Conservation (phyloP, 2,797 vertebrate genomes). For the Crocidura indochinensis region DNA sequence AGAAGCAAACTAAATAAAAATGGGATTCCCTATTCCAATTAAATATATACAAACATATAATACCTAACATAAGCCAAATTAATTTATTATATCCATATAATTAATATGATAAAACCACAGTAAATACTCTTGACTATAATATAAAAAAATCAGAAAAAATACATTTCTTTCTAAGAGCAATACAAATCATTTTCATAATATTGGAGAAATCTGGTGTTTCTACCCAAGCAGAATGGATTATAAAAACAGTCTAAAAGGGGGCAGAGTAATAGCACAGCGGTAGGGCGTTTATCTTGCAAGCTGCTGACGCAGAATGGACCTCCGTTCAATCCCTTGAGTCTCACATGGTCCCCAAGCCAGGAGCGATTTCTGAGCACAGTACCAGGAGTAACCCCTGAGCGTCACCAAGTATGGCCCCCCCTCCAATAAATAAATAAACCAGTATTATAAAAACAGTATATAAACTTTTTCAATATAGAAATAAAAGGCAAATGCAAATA, state of each 20-base stretch:
- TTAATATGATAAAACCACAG: neutral
- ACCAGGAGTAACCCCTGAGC: too few relatives aligned
- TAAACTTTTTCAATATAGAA: constrained; percentile 52
- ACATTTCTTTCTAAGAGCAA: constrained; percentile 62
- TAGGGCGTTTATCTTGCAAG: too few relatives aligned
- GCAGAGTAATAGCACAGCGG: too few relatives aligned
- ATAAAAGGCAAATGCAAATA: constrained; percentile 31
- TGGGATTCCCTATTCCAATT: neutral
- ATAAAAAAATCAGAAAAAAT: constrained; percentile 56
- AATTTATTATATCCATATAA: constrained; percentile 27
- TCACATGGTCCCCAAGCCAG: too few relatives aligned
- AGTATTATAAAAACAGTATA: too few relatives aligned
- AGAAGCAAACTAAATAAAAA: constrained; percentile 7
- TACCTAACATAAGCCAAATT: constrained; percentile 25
- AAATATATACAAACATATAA: neutral
- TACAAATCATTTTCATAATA: constrained; percentile 69
- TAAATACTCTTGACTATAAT: neutral
- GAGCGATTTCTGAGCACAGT: too few relatives aligned
- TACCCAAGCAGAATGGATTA: constrained; percentile 66
- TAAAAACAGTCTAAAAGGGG: constrained; percentile 73
- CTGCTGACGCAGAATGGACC: too few relatives aligned
- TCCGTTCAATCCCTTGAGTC: too few relatives aligned
- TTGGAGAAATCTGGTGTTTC: constrained; percentile 77
- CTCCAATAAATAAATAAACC: too few relatives aligned
- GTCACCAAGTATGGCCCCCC: too few relatives aligned